These are phyloP conservation scores for Nemoura dubitans DNA, from an alignment of 2,888 invertebrate species.

Conservation along the genomic window DNA sequence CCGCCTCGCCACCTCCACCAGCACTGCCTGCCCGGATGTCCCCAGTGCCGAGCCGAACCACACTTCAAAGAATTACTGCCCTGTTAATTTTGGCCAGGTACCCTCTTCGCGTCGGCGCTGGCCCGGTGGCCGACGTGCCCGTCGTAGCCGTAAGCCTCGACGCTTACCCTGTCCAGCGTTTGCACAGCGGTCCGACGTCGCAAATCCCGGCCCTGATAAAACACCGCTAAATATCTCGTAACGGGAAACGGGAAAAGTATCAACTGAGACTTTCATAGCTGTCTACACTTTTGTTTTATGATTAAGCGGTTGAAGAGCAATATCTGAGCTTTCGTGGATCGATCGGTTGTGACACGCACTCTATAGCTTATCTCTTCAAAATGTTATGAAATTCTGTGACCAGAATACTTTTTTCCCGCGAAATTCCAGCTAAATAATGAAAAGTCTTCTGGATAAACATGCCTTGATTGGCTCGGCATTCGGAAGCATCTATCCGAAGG, in stretches of 20 bases:
- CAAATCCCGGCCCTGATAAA: neutral
- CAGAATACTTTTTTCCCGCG: neutral
- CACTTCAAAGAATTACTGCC: constrained; percentile 15
- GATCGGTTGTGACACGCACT: neutral
- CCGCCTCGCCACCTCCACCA: neutral
- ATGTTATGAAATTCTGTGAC: neutral
- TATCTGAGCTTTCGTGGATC: neutral
- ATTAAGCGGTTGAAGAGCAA: neutral
- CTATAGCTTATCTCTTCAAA: neutral
- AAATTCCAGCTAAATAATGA: neutral
- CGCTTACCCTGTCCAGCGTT: neutral
- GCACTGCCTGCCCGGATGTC: neutral
- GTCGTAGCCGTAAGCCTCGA: neutral
- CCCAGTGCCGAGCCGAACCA: neutral
- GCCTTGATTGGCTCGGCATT: constrained; percentile 1
- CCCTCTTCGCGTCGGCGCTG: neutral
- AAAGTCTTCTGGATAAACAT: neutral
- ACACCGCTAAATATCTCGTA: neutral
- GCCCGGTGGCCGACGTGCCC: neutral
- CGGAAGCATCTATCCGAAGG: neutral
- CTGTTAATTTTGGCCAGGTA: constrained; percentile 4
- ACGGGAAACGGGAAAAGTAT: neutral
- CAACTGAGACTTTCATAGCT: neutral
- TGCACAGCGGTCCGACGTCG: too few relatives aligned
- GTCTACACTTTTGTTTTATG: neutral